phyloP scores from a whole-genome alignment of 2,113 vertebrate genomes.

The Actenoides hombroni region DNA sequence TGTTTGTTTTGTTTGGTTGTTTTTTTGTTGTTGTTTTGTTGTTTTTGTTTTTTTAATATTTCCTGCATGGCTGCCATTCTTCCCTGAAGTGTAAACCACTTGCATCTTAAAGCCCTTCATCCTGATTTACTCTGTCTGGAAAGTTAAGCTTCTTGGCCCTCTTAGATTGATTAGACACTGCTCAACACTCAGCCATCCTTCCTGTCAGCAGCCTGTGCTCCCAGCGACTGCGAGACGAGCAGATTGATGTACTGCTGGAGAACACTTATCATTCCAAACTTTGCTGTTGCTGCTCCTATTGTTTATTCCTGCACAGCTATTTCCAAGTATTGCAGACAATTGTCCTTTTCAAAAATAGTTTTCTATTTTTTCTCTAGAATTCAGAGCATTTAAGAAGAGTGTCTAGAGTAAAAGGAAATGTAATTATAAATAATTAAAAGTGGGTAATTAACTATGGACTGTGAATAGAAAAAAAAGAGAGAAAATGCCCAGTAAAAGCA shows the following conservation, averaged over 20 bases:
- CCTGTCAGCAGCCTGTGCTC: conserved; percentile 1
- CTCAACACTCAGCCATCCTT: neutral
- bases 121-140: neutral
- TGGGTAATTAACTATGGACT: neutral
- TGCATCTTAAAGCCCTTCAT: neutral
- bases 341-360: neutral
- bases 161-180: neutral
- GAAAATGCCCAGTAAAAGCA: neutral
- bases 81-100: neutral
- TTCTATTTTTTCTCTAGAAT: neutral
- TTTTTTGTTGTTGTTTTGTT: neutral
- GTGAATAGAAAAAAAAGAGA: neutral
- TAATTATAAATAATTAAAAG: conserved; percentile 5
- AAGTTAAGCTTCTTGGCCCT: neutral
- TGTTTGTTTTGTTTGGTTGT: neutral
- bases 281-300: neutral
- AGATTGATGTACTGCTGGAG: conserved; percentile 24
- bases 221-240: neutral
- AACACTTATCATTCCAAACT: neutral
- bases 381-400: neutral
- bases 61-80: neutral
- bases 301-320: neutral
- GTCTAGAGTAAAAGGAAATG: neutral
- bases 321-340: neutral
- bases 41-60: neutral